Evolutionary conservation across 2,113 vertebrate species (phyloP), one percentile per base, ranked within the genome.

Genomic region (Lycaon pictus): DNA sequence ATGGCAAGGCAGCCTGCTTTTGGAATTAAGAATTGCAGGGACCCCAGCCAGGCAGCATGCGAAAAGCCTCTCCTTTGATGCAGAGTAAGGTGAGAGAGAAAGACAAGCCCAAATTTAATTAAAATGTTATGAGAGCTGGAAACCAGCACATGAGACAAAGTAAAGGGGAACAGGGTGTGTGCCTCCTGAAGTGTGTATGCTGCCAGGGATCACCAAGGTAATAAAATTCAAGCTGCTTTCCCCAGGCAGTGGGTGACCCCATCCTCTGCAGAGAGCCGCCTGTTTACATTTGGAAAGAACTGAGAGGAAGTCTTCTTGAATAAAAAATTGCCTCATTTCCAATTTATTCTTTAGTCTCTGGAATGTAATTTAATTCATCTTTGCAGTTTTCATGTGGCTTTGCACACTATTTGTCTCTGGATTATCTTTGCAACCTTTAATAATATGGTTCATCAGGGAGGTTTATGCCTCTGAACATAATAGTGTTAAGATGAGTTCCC

Each of bases 111-210:
- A 97, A 97, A 96, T 98, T 95, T 98, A 89, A 98, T 97, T 97
- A 98, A 98, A 98, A 98, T 93, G 17, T 96, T 97, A 96, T 89
- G 82, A 98, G 98, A 98, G 88, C 95, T 96, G 93, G 60, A 97
- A 98, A 96, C 80, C 93, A 88, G 7, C 88, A 91, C 74, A 79
- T 76, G 82, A 96, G 85, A 96, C 80, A 96, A 97, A 98, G 96
- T 96, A 97, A 98, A 97, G 95, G 93, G 93, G 82, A 96, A 10
- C 16, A 63, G 81, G 71, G 95, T 93, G 96, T 96, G 94, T 95
- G 79, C 11, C 55, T 96, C 56, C 87, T 32, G 82, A 93, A 97
- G 96, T 97, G 96, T 85, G 53, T 86, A 80, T 94, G 95, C 84
- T 80, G 97, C 90, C 74, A 32, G 87, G 97, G 98, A 98, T 97